phyloP scores from a whole-genome alignment of 2,113 vertebrate species.

The Origma solitaria region DNA sequence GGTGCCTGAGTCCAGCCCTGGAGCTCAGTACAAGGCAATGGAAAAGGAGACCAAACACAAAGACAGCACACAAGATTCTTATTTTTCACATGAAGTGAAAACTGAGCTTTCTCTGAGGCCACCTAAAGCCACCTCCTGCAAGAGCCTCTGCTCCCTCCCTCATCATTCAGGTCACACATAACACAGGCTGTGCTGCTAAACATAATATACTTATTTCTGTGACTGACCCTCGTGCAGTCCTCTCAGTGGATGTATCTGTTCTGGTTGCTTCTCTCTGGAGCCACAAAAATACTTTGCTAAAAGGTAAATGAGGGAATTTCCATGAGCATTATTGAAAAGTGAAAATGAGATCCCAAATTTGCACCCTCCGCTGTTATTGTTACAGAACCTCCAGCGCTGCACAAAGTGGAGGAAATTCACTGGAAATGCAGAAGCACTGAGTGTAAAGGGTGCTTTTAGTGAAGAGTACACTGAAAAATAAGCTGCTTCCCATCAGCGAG shows the following conservation, averaged over 20 bases:
- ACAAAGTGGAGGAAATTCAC: neutral
- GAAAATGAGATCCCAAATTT: neutral
- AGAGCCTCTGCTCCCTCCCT: neutral
- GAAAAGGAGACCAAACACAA: neutral
- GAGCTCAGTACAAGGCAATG: neutral
- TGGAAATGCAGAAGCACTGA: neutral
- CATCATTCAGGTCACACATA: neutral
- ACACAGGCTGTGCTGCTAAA: neutral
- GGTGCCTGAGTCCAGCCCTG: neutral
- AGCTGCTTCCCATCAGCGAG: conserved; percentile 43
- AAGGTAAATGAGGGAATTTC: neutral
- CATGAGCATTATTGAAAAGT: neutral
- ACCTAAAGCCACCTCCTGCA: neutral
- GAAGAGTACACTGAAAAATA: neutral
- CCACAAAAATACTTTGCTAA: neutral
- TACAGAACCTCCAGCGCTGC: neutral
- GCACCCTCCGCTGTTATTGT: neutral
- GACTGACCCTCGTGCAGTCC: neutral
- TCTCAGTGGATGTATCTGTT: neutral
- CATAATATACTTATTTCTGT: neutral
- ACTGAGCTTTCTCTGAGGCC: neutral
- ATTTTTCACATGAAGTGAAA: neutral
- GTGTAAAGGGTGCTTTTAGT: neutral
- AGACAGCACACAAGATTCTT: neutral
- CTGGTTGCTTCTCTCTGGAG: neutral